phyloP scores from a whole-genome alignment of 2,113 vertebrate species.

The Actenoides lindsayi region DNA sequence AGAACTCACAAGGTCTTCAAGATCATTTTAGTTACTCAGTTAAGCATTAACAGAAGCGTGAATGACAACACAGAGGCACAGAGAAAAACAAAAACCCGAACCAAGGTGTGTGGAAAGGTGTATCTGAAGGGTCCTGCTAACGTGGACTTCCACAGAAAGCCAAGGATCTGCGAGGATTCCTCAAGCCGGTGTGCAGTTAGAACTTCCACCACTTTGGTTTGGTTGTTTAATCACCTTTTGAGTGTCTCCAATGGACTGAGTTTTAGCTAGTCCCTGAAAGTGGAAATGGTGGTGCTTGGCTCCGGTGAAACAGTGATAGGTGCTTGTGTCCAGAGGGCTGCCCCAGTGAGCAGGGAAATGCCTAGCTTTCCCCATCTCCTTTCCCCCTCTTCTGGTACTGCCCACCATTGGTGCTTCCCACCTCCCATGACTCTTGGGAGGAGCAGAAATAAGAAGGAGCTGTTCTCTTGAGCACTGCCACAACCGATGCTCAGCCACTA shows the following conservation, averaged over 20 bases:
- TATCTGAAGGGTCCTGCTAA: not conserved
- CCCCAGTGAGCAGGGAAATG: not conserved
- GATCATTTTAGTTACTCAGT: not conserved
- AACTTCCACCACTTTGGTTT: not conserved
- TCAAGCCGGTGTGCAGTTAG: accelerated
- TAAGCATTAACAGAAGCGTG: not conserved
- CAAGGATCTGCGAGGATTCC: not conserved
- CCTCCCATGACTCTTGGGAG: not conserved
- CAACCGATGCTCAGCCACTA: accelerated
- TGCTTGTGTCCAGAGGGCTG: not conserved
- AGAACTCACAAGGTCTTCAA: not conserved
- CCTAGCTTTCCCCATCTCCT: not conserved
- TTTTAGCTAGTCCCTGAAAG: not conserved
- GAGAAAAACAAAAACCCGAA: not conserved
- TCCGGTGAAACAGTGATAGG: not conserved
- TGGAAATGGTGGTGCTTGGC: not conserved
- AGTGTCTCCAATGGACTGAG: not conserved
- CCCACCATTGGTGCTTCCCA: too few species aligned
- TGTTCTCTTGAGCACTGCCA: not conserved
- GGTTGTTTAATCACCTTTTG: not conserved
- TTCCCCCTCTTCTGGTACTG: not conserved
- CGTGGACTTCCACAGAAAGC: not conserved
- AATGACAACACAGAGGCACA: not conserved
- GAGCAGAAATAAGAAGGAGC: not conserved
- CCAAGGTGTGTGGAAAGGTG: not conserved